Evolutionary conservation across 2,797 vertebrate genomes (phyloP).

Genomic region (Synanceia verrucosa): DNA sequence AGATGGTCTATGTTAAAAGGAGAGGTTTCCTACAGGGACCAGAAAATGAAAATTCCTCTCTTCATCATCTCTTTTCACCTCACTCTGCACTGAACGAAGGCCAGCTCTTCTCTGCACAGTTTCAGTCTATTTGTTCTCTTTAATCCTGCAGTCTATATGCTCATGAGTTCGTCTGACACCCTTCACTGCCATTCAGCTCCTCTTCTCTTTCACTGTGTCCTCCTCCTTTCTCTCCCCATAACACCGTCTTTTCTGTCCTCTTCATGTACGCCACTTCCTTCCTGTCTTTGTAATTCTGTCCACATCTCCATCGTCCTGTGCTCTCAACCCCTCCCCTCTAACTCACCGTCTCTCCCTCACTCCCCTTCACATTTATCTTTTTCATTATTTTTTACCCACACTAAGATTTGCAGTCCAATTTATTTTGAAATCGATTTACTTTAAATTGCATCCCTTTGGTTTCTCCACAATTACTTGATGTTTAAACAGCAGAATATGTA

Average conservation of each 20-base stretch:
- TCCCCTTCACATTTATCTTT: slow-evolving; percentile 5
- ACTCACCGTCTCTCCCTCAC: neutral
- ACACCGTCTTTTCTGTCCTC: neutral
- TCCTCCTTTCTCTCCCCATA: neutral
- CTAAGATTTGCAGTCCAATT: slow-evolving; percentile 34
- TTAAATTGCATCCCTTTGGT: slow-evolving; percentile 18
- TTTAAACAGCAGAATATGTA: slow-evolving; percentile 19
- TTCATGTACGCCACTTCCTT: neutral
- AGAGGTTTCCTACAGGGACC: neutral
- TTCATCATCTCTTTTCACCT: neutral
- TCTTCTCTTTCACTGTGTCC: slow-evolving; percentile 6
- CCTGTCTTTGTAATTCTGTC: slow-evolving; percentile 1
- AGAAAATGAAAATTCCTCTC: neutral
- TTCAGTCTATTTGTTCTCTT: neutral
- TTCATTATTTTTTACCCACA: slow-evolving; percentile 27
- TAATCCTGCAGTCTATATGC: slow-evolving; percentile 6
- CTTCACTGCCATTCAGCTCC: slow-evolving; percentile 15
- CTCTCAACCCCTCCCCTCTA: neutral
- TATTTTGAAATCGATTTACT: slow-evolving; percentile 32
- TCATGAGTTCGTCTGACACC: slow-evolving; percentile 22
- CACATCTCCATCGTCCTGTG: neutral
- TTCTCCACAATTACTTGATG: neutral
- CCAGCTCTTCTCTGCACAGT: neutral
- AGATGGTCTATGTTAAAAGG: no score
- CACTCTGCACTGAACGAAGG: neutral